phyloP scores from a whole-genome alignment of 2,113 vertebrate species.

The Limanda limanda region DNA sequence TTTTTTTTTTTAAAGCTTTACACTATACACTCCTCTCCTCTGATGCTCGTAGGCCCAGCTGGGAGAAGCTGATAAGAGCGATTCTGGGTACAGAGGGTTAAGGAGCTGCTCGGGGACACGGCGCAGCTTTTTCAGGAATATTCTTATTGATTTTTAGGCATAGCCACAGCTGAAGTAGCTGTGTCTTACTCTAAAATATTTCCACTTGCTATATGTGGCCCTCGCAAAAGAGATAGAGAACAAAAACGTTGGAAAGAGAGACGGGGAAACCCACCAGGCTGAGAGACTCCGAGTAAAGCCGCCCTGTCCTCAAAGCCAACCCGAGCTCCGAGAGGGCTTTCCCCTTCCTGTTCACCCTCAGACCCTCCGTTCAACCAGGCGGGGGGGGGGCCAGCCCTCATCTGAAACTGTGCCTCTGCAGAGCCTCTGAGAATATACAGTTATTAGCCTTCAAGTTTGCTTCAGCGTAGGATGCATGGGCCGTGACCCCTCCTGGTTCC shows the following conservation, averaged over 20 bases:
- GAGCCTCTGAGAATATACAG: constrained; percentile 1
- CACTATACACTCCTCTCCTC: constrained; percentile 30
- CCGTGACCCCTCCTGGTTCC: constrained; percentile 29
- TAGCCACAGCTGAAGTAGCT: constrained; percentile 45
- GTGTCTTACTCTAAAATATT: constrained; percentile 57
- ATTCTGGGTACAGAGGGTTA: constrained; percentile 49
- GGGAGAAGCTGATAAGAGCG: constrained; percentile 72
- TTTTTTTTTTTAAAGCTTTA: constrained; percentile 24
- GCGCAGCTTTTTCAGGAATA: constrained; percentile 49
- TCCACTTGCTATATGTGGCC: constrained; percentile 17
- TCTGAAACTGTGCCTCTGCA: constrained; percentile 2
- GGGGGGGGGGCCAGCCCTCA: not conserved
- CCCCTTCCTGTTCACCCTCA: constrained; percentile 15
- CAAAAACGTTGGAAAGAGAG: constrained; percentile 28
- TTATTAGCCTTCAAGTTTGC: not conserved
- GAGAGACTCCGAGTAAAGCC: constrained; percentile 33
- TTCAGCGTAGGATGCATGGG: constrained; percentile 20
- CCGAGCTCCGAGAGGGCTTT: constrained; percentile 1
- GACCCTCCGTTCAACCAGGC: not conserved
- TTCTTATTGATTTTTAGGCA: constrained; percentile 63
- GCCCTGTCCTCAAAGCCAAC: constrained; percentile 8
- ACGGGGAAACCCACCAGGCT: constrained; percentile 35
- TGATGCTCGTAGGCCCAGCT: constrained; percentile 60
- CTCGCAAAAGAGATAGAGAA: constrained; percentile 15
- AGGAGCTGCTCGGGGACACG: constrained; percentile 50